phyloP scores from a whole-genome alignment of 2,888 invertebrate species.

The Orchesellides sinensis region DNA sequence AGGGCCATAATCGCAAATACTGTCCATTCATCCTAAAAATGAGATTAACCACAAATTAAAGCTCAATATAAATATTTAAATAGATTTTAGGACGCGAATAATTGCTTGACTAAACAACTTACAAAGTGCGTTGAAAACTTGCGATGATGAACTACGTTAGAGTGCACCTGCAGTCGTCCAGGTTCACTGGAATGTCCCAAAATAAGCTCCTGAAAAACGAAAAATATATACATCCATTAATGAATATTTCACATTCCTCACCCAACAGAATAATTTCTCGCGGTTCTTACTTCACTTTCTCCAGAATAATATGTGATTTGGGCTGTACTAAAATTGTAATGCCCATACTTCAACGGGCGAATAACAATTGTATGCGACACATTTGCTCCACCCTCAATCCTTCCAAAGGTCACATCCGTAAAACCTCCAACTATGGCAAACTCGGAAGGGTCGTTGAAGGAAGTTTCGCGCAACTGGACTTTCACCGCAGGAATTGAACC shows the following conservation, averaged over 20 bases:
- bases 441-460: conserved; percentile 82
- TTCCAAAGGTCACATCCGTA: conserved; percentile 87
- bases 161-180: not conserved
- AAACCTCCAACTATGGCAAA: conserved; percentile 94
- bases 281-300: not conserved
- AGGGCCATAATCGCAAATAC: not conserved
- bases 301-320: not conserved
- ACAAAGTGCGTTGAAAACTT: not conserved
- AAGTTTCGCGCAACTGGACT: conserved; percentile 91
- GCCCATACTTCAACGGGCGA: conserved; percentile 80
- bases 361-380: conserved; percentile 95
- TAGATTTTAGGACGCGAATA: not conserved
- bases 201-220: no score
- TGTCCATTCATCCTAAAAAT: conserved; percentile 22
- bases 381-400: conserved; percentile 94
- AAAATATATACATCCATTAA: no score
- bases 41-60: no score
- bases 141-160: not conserved
- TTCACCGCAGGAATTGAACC: conserved; percentile 93
- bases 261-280: no score
- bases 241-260: no score
- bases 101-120: no score
- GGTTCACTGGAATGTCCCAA: conserved; percentile 4
- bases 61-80: not conserved
- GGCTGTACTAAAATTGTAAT: not conserved